Evolutionary conservation across 2,113 vertebrate genomes (phyloP).

Genomic region (Gasterosteus aculeatus): DNA sequence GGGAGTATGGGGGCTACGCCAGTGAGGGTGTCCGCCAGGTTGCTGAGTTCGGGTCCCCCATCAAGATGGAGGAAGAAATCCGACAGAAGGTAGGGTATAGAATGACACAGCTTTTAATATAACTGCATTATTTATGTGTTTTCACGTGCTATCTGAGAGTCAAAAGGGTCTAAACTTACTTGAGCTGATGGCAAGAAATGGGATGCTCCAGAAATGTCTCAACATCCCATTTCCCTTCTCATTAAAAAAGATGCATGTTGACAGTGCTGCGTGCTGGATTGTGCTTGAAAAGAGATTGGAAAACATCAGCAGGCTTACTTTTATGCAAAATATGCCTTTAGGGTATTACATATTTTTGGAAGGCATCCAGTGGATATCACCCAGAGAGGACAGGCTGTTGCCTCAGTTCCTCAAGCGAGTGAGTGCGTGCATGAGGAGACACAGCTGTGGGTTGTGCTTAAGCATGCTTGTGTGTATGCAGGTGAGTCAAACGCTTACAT

Average conservation of each 20-base stretch:
- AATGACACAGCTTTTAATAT: background rate
- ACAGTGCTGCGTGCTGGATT: background rate
- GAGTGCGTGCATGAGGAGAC: constrained; percentile 9
- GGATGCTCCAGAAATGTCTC: background rate
- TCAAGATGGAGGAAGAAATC: constrained; percentile 99
- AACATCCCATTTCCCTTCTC: constrained; percentile 21
- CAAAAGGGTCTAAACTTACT: background rate
- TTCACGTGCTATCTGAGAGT: background rate
- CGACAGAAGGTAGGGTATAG: constrained; percentile 88
- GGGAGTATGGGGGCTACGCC: constrained; percentile 95
- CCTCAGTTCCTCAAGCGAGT: constrained; percentile 19
- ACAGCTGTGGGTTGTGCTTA: constrained; percentile 15
- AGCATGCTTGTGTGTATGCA: background rate
- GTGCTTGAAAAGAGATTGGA: constrained; percentile 3
- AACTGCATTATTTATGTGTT: background rate
- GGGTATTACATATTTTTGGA: constrained; percentile 54
- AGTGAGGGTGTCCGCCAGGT: constrained; percentile 96
- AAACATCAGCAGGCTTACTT: constrained; percentile 29
- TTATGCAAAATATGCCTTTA: constrained; percentile 31
- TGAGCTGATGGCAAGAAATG: background rate
- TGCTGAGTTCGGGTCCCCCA: constrained; percentile 93
- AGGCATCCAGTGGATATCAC: constrained; percentile 52
- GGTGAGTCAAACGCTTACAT: constrained; percentile 1
- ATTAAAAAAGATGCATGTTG: constrained; percentile 22
- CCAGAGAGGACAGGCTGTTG: constrained; percentile 48